Evolutionary conservation across 2,888 invertebrate genomes (phyloP).

Genomic region (Pseudeuparius sepicola): DNA sequence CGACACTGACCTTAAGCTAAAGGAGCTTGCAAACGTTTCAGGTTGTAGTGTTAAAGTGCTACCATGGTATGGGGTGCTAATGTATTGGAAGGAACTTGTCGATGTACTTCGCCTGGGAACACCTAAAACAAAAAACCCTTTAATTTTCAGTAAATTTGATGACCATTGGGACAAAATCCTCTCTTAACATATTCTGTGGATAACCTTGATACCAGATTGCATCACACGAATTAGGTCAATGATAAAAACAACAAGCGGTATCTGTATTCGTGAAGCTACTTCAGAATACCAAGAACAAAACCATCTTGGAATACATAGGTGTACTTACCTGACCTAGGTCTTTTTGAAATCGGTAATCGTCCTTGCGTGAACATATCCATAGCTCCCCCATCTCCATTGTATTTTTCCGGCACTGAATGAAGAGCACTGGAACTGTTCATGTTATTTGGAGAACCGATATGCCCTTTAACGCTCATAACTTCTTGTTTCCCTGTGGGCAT

Average conservation of each 20-base stretch:
- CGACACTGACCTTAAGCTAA: conserved; percentile 64
- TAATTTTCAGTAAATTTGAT: not conserved
- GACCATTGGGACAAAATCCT: no score
- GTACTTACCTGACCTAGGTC: conserved; percentile 29
- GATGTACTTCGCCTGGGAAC: conserved; percentile 62
- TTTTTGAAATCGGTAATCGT: conserved; percentile 27
- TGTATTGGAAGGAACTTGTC: conserved; percentile 73
- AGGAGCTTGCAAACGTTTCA: conserved; percentile 66
- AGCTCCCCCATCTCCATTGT: conserved; percentile 27
- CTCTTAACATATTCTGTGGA: no score
- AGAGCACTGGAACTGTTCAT: conserved; percentile 38
- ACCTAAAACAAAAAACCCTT: conserved; percentile 13
- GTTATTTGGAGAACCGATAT: conserved; percentile 27
- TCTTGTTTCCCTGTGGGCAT: conserved; percentile 44
- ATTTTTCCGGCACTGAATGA: conserved; percentile 61
- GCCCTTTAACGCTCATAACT: conserved; percentile 31
- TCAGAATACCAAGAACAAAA: no score
- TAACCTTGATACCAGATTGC: no score
- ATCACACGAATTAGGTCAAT: no score
- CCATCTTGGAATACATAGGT: no score
- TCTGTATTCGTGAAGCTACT: not conserved
- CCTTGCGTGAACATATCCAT: conserved; percentile 32
- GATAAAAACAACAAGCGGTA: not conserved
- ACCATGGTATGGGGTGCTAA: conserved; percentile 78
- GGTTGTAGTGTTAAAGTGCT: conserved; percentile 72